Evolutionary conservation across 1,140 invertebrate species (phyloP), one percentile per base, ranked within the genome.

Genomic region (Drosophila yakuba): DNA sequence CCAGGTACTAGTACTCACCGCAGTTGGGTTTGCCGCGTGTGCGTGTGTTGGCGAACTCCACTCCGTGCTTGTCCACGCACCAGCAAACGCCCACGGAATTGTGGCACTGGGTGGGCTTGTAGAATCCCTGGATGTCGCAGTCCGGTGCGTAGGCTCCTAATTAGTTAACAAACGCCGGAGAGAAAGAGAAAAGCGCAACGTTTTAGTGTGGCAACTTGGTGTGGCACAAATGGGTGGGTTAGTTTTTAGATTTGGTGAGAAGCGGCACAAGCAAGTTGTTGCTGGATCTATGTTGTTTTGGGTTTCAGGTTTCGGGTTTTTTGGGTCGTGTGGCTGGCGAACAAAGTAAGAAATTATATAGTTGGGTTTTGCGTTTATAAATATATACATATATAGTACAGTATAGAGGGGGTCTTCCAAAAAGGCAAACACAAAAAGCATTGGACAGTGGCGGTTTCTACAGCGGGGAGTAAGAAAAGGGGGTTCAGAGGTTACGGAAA

Each of bases 21-120:
- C 97, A 98, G 91, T 96, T 95, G 59, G 97, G 96, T 93, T 96
- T 97, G 79, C 97, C 96, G 88, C 95, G 94, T 57, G 95, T 96
- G 90, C 97, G 95, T 56, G 97, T 97, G 82, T 96, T 96, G 61
- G 96, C 95, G 80, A 96, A 95, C 93, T 98, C 97, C 28, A 97
- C 96, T 32, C 97, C 97, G 93, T 98, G 97, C 85, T 96, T 95
- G 93, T 98, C 97, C 47, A 98, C 97, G 93, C 97, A 98, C 97
- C 97, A 98, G 93, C 97, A 98, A 80, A 97, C 95, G 48, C 96
- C 96, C 11, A 96, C 95, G 41, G 96, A 95, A 68, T 94, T 94
- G 93, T 97, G 96, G 92, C 97, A 98, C 90, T 98, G 97, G 58
- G 96, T 95, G 62, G 96, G 94, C 68, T 95, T 94, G 93, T 97